Evolutionary conservation across 1,140 invertebrate species (phyloP), one percentile per base, ranked within the genome.

Genomic region (Stegodyphus mimosarum): DNA sequence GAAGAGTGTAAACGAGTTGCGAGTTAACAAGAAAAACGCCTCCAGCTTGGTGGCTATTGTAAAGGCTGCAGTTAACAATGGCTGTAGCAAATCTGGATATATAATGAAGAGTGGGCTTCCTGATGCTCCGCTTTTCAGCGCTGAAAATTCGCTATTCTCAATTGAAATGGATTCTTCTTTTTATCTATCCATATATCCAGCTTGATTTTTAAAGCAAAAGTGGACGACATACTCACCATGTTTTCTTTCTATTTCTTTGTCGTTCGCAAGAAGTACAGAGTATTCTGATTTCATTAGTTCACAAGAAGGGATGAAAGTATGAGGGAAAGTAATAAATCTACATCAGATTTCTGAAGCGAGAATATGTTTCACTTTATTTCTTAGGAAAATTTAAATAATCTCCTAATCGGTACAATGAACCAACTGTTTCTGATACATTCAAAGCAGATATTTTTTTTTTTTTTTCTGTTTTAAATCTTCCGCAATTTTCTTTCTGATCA

Each of bases 1-100:
- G 75, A 86, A 86, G 83, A 86, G 83, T 77, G 74, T 86, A 86
- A 86, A 86, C 83, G 83, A 86, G 83, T 86, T 78, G 83, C 15
- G 75, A 86, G 83, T 86, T 86, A 86, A 86, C 83, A 83, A 76
- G 73, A 83, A 76, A 75, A 83, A 87, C 77, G 86, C 78, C 78
- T 77, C 80, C 15, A 76, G 81, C 72, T 70, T 70, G 55, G 79
- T 74, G 70, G 48, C 71, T 55, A 83, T 83, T 83, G 70, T 73
- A 60, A 73, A 67, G 70, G 79, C 79, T 73, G 69, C 70, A 73
- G 52, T 83, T 83, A 83, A 83, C 79, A 83, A 83, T 73, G 70
- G 71, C 73, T 66, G 79, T 67, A 74, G 79, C 81, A 84, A 84
- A 84, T 84, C 81, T 84, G 81, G 81, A 76, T 84, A 70, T 84